phyloP scores from a whole-genome alignment of 2,113 vertebrate species.

The Alces alces region DNA sequence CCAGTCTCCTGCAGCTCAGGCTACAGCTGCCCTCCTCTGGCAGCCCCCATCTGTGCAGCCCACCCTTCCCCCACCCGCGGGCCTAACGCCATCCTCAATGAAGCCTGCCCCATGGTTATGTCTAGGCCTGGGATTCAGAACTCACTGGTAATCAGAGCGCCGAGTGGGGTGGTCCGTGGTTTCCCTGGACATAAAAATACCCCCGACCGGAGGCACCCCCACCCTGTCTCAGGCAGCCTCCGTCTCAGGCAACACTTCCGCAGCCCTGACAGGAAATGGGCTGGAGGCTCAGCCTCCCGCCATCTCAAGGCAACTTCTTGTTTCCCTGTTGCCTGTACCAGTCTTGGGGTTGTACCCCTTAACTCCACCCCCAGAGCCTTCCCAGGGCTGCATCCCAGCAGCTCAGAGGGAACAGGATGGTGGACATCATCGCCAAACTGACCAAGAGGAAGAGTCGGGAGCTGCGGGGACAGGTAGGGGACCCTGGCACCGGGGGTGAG shows the following conservation, averaged over 20 bases:
- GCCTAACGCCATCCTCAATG: neutral
- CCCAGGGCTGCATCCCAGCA: conserved; percentile 19
- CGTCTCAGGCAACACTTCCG: conserved; percentile 59
- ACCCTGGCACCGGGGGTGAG: accelerated
- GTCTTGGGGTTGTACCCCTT: conserved; percentile 19
- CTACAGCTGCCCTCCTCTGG: neutral
- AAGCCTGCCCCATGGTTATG: accelerated
- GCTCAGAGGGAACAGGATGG: conserved; percentile 45
- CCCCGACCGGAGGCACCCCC: neutral
- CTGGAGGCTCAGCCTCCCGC: conserved; percentile 43
- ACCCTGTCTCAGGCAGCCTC: neutral
- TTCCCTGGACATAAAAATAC: neutral
- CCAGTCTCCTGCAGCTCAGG: neutral
- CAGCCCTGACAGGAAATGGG: conserved; percentile 71
- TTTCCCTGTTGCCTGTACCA: conserved; percentile 59
- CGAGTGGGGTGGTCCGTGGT: neutral
- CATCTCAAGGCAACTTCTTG: conserved; percentile 65
- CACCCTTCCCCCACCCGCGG: neutral
- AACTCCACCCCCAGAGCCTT: conserved; percentile 35
- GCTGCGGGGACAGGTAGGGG: conserved; percentile 45
- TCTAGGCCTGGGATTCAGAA: neutral
- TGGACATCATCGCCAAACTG: conserved; percentile 62
- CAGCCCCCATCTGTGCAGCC: no score
- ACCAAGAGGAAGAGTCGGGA: conserved; percentile 46
- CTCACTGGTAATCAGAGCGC: neutral